Evolutionary conservation across 1,140 invertebrate species (phyloP), one percentile per base, ranked within the genome.

Genomic region (Andricus grossulariae): DNA sequence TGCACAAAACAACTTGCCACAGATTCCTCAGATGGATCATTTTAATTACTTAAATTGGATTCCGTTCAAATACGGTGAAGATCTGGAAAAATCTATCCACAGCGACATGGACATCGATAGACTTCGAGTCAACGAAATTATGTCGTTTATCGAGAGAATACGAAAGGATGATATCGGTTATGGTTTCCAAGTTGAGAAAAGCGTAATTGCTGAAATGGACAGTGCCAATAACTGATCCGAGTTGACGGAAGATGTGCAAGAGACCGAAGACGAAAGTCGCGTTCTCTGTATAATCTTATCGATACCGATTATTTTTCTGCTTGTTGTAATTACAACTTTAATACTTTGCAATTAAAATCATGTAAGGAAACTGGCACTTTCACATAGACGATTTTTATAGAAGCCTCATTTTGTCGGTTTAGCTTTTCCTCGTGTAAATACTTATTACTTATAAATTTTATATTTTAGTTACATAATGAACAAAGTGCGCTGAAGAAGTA

Each of bases 131-230:
- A 85, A 86, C 71, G 90, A 92, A 84, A 89, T 92, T 73, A 73
- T 85, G 10, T 85, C 86, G 4, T 90, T 89, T 52, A 83, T 91
- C 52, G 80, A 87, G 32, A 84, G 84, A 84, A 75, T 90, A 76
- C 83, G 87, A 10, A 77, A 52, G 19, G 72, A 84, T 19, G 81
- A 88, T 21, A 87, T 85, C 21, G 50, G 82, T 57, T 92, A 92
- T 75, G 84, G 87, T 72, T 92, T 92, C 74, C 78, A 70, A 0
- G 71, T 91, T n/a, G 91, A 92, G 55, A 83, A 83, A 50, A 86
- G 86, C 76, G 86, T 92, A 11, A 86, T 90, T n/a, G 72, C 85
- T 45, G 90, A 92, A 88, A 88, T 91, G 87, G 83, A 87, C 32
- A 88, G 87, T 51, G 77, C 71, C 39, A 83, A 45, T 73, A 73